Evolutionary conservation across 2,113 vertebrate genomes (phyloP).

Genomic region (Puntigrus tetrazona): DNA sequence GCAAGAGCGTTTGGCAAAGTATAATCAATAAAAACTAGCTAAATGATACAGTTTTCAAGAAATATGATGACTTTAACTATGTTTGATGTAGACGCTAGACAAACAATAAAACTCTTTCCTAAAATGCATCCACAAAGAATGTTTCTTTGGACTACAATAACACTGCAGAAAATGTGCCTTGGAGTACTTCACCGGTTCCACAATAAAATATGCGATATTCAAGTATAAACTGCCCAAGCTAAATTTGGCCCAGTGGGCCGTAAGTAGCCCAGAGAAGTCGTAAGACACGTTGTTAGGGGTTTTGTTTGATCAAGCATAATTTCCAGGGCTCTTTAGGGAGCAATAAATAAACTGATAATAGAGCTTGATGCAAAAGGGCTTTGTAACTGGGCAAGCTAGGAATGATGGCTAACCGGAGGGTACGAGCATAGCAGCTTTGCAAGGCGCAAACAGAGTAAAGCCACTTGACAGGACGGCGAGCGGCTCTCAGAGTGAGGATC

Average conservation of each 20-base stretch:
- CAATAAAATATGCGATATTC: not conserved
- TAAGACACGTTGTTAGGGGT: slow-evolving; percentile 10
- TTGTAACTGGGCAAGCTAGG: slow-evolving; percentile 16
- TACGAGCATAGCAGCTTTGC: slow-evolving; percentile 21
- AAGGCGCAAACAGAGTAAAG: slow-evolving; percentile 36
- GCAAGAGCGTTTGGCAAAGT: slow-evolving; percentile 6
- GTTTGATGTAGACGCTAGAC: not conserved
- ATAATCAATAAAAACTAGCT: slow-evolving; percentile 41
- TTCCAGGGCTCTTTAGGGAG: slow-evolving; percentile 12
- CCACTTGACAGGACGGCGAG: slow-evolving; percentile 43
- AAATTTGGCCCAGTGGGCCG: slow-evolving; percentile 20
- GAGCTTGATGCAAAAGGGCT: slow-evolving; percentile 33
- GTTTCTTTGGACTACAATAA: not conserved
- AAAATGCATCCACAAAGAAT: not conserved
- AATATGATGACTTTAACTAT: slow-evolving; percentile 11
- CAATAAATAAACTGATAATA: slow-evolving; percentile 41
- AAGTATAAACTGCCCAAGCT: not conserved
- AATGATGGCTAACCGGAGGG: slow-evolving; percentile 23
- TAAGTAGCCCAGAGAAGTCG: slow-evolving; percentile 2
- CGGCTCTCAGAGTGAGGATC: slow-evolving; percentile 41
- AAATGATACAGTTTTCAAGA: slow-evolving; percentile 11
- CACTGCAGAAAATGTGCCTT: not conserved
- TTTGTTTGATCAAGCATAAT: slow-evolving; percentile 40
- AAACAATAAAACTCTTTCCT: not conserved
- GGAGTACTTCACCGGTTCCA: not conserved